Evolutionary conservation across 2,113 vertebrate species (phyloP), one percentile per base, ranked within the genome.

Genomic region (Gopherus flavomarginatus): DNA sequence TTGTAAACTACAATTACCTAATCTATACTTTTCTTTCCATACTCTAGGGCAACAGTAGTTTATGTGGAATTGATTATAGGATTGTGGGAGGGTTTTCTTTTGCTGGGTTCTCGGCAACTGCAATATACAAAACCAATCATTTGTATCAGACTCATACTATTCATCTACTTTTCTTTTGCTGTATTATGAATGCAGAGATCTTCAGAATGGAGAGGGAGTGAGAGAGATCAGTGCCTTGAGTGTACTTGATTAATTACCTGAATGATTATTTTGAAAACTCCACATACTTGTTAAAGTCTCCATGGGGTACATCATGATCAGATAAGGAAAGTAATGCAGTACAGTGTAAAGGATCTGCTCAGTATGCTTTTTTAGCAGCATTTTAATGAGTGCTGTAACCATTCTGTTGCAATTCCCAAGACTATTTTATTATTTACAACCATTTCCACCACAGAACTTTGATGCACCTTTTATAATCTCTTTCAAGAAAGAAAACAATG

Each of bases 281-380:
- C 53, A 83, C 52, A 91, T 11, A 93, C 27, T 9, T 88, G 72
- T 83, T 86, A 94, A 82, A 83, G 86, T 92, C 94, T 38, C 69
- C 83, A 59, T 3, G 5, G 82, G 27, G 21, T 90, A 59, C 13
- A 42, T 13, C 11, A 65, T 80, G 29, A 86, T 81, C 86, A 88
- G 53, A 59, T n/a, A 78, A 94, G 53, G 90, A 90, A 65, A 42
- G 27, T 5, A 42, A 59, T 47, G 22, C 59, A 62, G 27, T 83
- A 79, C 1, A 88, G 89, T 65, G 54, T 26, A 83, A 14, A n/a
- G 3, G 82, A 11, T 29, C 88, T 79, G 54, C 24, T 89, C 72
- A 49, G 50, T 35, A 38, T 81, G 78, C 87, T 83, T 62, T 85
- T 92, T 79, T 80, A 84, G 16, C 1, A 49, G 22, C 22, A 57